Evolutionary conservation across 2,888 invertebrate species (phyloP).

Genomic region (Cosmopolites sordidus): DNA sequence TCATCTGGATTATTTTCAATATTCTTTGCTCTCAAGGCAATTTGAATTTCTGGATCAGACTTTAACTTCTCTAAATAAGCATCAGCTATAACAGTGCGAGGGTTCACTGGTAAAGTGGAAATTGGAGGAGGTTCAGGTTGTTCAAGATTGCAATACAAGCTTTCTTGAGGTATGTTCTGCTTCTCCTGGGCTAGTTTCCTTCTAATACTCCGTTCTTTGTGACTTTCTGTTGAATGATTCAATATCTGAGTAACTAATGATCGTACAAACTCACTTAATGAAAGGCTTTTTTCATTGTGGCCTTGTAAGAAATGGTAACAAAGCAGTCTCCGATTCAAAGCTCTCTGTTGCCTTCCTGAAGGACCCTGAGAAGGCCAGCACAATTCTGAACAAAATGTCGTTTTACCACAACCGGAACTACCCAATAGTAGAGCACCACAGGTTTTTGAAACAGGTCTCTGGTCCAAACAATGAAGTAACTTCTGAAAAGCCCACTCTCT

Average conservation of each 20-base stretch:
- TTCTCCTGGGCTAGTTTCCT: conserved; percentile 41
- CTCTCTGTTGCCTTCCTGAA: conserved; percentile 64
- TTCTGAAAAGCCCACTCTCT: conserved; percentile 96
- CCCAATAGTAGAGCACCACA: conserved; percentile 84
- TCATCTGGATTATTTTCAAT: conserved; percentile 87
- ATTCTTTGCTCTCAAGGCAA: conserved; percentile 73
- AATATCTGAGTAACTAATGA: conserved; percentile 81
- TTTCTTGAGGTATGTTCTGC: conserved; percentile 37
- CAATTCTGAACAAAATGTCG: conserved; percentile 79
- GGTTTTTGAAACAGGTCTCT: conserved; percentile 76
- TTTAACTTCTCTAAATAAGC: conserved; percentile 76
- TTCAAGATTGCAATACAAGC: conserved; percentile 41
- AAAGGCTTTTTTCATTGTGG: conserved; percentile 79
- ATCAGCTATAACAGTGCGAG: conserved; percentile 65
- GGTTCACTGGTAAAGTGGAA: conserved; percentile 50
- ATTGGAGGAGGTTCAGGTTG: conserved; percentile 44
- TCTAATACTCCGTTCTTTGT: conserved; percentile 48
- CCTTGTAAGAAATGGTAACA: conserved; percentile 87
- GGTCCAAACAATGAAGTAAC: conserved; percentile 85
- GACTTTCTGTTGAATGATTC: conserved; percentile 59
- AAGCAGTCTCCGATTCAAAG: conserved; percentile 72
- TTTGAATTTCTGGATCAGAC: conserved; percentile 73
- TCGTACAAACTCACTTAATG: conserved; percentile 79
- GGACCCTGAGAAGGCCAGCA: conserved; percentile 66
- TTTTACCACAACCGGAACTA: conserved; percentile 92